Percentiles rank a stretch among this genome's conserved stretches.
These are phyloP conservation scores for Rhegmatorhina hoffmannsi DNA, from an alignment of 2,113 vertebrate genomes.

Conservation along the genomic window DNA sequence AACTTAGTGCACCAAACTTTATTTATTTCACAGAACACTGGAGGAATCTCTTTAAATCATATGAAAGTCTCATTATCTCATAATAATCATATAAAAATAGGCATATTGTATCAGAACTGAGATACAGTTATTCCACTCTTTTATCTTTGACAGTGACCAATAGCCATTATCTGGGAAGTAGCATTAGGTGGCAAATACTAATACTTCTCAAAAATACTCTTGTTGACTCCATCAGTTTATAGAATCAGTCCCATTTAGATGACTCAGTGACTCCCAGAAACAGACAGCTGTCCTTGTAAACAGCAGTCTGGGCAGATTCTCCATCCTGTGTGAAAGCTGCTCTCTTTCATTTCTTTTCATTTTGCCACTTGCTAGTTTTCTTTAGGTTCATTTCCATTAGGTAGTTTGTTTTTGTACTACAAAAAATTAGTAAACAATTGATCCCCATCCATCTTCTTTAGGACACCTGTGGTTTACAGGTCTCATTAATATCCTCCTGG, in stretches of 20 bases:
- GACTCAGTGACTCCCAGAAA: slow-evolving; percentile 15
- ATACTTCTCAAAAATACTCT: neutral
- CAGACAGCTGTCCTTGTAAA: neutral
- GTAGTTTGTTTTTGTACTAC: neutral
- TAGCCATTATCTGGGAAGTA: neutral
- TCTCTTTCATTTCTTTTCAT: neutral
- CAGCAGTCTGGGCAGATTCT: neutral
- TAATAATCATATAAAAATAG: neutral
- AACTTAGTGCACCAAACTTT: neutral
- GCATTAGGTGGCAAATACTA: neutral
- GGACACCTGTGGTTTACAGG: neutral
- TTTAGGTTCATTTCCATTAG: neutral
- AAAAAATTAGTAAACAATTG: neutral
- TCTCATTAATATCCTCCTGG: neutral
- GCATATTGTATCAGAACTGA: neutral
- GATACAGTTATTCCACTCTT: neutral
- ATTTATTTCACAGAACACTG: neutral
- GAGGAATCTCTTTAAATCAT: neutral
- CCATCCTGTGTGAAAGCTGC: neutral
- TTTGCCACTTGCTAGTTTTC: neutral
- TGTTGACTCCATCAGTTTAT: neutral
- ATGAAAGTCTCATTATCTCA: neutral
- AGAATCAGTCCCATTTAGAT: neutral
- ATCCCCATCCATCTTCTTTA: neutral
- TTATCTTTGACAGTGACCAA: neutral